These are phyloP conservation scores for Chelonus formosanus DNA, from an alignment of 2,888 invertebrate species.

Conservation along the genomic window DNA sequence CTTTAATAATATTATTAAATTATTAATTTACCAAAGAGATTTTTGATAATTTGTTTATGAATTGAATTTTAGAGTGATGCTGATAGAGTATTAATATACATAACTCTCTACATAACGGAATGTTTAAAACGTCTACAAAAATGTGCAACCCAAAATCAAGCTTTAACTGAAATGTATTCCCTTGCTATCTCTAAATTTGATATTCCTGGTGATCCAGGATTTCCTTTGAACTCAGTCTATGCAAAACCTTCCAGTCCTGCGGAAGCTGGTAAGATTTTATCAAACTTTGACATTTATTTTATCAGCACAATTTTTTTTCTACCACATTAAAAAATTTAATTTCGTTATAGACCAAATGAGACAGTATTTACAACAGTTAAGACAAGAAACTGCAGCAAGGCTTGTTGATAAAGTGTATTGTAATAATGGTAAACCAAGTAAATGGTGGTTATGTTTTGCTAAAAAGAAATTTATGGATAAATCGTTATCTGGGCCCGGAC, in stretches of 20 bases:
- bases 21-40: too few relatives aligned
- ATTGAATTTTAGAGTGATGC: slow-evolving; percentile 81
- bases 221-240: slow-evolving; percentile 95
- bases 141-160: slow-evolving; percentile 89
- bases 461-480: slow-evolving; percentile 99
- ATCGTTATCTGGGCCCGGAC: slow-evolving; percentile 89
- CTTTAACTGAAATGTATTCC: slow-evolving; percentile 94
- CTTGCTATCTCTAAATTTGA: slow-evolving; percentile 94
- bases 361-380: slow-evolving; percentile 90
- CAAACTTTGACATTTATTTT: neutral
- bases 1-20: too few relatives aligned
- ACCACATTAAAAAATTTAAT: too few relatives aligned
- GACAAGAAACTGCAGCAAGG: slow-evolving; percentile 93
- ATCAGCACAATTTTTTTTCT: neutral
- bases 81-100: slow-evolving; percentile 95
- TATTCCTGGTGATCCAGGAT: slow-evolving; percentile 94
- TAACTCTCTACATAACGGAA: slow-evolving; percentile 97
- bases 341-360: slow-evolving; percentile 80
- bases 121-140: slow-evolving; percentile 94
- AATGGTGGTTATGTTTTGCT: slow-evolving; percentile 99
- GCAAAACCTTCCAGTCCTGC: slow-evolving; percentile 80
- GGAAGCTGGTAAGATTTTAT: slow-evolving; percentile 76
- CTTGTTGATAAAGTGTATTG: slow-evolving; percentile 84
- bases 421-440: slow-evolving; percentile 94
- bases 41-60: too few relatives aligned